Conservation (phyloP, 2,113 vertebrate genomes). For the Syrmaticus mikado region DNA sequence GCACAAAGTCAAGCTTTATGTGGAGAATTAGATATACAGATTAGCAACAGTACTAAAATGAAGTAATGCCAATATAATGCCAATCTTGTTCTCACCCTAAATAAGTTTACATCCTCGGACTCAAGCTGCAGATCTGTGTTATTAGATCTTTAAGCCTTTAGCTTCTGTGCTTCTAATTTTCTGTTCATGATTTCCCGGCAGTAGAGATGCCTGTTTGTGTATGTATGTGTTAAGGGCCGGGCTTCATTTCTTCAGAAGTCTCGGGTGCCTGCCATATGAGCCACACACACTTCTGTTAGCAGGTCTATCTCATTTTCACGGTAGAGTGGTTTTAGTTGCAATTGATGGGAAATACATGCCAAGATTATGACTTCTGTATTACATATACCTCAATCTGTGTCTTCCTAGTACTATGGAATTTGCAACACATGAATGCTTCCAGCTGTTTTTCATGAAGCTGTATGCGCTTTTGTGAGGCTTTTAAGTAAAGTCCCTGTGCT, state of each 20-base stretch:
- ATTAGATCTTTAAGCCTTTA: not conserved
- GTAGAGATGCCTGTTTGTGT: not conserved
- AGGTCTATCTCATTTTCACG: not conserved
- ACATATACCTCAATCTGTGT: not conserved
- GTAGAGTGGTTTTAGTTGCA: not conserved
- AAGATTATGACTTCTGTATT: not conserved
- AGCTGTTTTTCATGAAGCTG: not conserved
- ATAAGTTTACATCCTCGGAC: slow-evolving; percentile 41
- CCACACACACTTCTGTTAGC: not conserved
- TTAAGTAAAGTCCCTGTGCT: not conserved
- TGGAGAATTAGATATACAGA: slow-evolving; percentile 67
- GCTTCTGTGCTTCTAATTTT: not conserved
- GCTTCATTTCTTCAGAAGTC: not conserved
- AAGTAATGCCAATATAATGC: slow-evolving; percentile 46
- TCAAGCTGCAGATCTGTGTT: not conserved
- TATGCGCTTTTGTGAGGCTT: not conserved
- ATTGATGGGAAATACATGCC: not conserved
- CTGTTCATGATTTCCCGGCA: not conserved
- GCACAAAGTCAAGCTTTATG: slow-evolving; percentile 72
- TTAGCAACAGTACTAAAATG: slow-evolving; percentile 46
- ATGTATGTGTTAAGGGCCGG: not conserved
- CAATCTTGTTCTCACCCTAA: slow-evolving; percentile 35
- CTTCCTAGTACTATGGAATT: not conserved
- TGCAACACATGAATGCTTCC: not conserved
- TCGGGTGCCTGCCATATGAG: rapidly evolving